Base-by-base conservation (phyloP, 2,888 invertebrate genomes). In the Tetragonisca angustula region DNA sequence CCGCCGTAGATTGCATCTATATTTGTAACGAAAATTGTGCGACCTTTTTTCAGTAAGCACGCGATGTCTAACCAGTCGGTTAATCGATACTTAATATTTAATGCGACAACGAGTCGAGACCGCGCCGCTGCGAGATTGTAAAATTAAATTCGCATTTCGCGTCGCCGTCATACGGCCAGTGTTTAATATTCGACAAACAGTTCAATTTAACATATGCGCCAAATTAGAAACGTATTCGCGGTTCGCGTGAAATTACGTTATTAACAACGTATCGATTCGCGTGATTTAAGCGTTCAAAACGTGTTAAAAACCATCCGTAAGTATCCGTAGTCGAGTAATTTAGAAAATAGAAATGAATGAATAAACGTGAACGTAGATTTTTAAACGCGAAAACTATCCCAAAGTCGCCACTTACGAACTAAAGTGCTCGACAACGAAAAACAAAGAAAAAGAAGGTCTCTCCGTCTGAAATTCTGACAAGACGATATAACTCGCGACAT, bases 31-130 rank as follows among this genome's bases (percentile, higher is more conserved):
- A 73, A 67, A 81, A 73, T 77, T 73, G 69, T 54, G 61, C 67
- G 49, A 19, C 21, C 27, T 77, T 81, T 76, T 69, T 69, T 68
- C 62, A 27, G 6, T 19, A 59, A 36, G n/a, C 73, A 78, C 73
- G 59, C 81, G 50, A 69, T 21, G 50, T 19, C 65, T 27, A 24
- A 36, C 6, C 17, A 62, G 2, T 0, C 24, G 6, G 24, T n/a
- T 15, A 43, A 70, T 74, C 79, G 73, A 81, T 81, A 52, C 52
- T 69, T 73, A 43, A 77, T 69, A 69, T 78, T 62, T 73, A 62
- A 73, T 62, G 6, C 36, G 49, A 69, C 32, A 49, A 17, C 17
- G 24, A 24, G 67, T 61, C 2, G n/a, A 59, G 71, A 56, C 54
- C 54, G 19, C 21, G 11, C n/a, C 2, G 6, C n/a, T 54, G 54